A percentile compares a stretch with the other conserved stretches of the same genome.
phyloP scores from a whole-genome alignment of 2,797 vertebrate species.

The Malurus splendens region DNA sequence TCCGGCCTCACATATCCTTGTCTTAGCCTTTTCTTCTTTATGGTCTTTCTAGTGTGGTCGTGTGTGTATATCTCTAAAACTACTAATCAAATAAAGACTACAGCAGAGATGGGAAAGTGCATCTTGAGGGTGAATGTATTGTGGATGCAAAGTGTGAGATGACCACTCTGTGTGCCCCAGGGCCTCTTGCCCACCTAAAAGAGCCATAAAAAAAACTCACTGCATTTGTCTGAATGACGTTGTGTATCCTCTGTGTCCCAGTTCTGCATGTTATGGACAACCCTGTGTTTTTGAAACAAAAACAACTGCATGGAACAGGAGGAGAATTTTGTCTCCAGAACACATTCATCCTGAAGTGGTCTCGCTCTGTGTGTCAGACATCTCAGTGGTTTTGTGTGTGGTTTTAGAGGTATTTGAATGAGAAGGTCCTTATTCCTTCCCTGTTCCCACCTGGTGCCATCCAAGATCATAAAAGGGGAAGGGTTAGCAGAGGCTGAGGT shows the following conservation, averaged over 20 bases:
- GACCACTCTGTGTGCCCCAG: neutral
- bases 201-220: neutral
- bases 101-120: neutral
- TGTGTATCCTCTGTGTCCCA: neutral
- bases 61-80: conserved; percentile 41
- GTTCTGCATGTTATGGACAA: neutral
- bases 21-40: conserved; percentile 39
- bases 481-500: neutral
- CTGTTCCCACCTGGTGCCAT: neutral
- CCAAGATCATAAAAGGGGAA: conserved; percentile 21
- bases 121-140: conserved; percentile 51
- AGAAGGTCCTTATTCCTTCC: neutral
- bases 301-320: neutral
- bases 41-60: neutral
- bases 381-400: neutral
- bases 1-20: neutral
- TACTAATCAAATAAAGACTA: conserved; percentile 7
- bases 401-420: conserved; percentile 32
- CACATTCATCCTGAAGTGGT: conserved; percentile 15
- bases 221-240: neutral
- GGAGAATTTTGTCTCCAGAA: conserved; percentile 20
- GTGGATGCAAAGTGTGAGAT: neutral
- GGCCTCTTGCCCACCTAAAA: neutral
- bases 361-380: neutral
- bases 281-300: neutral